Conservation (phyloP, 2,113 vertebrate species). For the Corvus hawaiiensis region DNA sequence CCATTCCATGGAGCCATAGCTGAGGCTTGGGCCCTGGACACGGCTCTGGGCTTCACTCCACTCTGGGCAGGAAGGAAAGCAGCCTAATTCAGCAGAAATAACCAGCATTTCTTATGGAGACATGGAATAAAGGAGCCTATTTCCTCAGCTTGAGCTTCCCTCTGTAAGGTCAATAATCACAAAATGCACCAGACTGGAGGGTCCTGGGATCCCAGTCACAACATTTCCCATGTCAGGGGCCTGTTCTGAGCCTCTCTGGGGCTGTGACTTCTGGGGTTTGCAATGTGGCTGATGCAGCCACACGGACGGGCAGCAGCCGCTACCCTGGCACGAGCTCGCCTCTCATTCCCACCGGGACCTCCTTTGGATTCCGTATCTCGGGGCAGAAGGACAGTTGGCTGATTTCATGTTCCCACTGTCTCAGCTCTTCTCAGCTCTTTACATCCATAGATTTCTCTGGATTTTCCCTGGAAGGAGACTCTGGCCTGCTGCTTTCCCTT, state of each 20-base stretch:
- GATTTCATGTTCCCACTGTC: neutral
- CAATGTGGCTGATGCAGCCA: neutral
- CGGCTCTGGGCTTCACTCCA: neutral
- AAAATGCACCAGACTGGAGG: neutral
- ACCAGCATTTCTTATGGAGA: neutral
- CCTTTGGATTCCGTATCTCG: neutral
- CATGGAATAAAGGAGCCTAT: neutral
- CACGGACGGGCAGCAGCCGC: rapidly evolving
- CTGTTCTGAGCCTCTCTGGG: neutral
- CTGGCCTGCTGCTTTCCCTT: neutral
- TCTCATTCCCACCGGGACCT: neutral
- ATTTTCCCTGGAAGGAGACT: neutral
- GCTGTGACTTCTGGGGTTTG: neutral
- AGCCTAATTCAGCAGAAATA: neutral
- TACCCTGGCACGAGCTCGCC: neutral
- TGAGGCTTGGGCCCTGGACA: neutral
- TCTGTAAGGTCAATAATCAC: neutral
- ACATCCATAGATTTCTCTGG: neutral
- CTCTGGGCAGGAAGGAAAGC: neutral
- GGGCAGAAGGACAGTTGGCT: neutral
- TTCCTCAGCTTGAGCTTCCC: neutral
- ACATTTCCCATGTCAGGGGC: neutral
- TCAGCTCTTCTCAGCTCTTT: neutral
- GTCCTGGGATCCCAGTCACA: neutral
- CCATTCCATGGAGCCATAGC: neutral